Base-by-base conservation (phyloP, 2,797 vertebrate species). In the Sebastes iracundus region DNA sequence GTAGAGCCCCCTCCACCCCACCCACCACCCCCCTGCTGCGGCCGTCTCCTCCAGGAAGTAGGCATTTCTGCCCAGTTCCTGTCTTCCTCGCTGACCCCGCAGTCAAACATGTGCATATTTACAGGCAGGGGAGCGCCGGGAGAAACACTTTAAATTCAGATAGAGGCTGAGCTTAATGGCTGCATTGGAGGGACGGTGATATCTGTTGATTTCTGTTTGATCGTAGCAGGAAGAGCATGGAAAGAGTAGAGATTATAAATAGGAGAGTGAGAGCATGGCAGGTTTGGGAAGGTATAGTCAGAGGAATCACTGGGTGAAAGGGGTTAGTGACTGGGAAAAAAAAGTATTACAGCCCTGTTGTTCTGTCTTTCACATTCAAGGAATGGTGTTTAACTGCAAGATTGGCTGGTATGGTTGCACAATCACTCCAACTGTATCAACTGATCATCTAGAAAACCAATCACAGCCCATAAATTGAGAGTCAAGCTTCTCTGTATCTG, bases 71-170 rank as follows among this genome's bases (percentile, higher is more conserved):
- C 86, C 72, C 64, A 61, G 82, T 90, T 90, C 82, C 90, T 82
- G 84, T 86, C 89, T 90, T 84, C 82, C 83, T 81, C 28, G 10
- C 71, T 91, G 94, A 95, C 94, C 94, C 81, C 59, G 1, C 92
- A 87, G 94, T 95, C 93, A 95, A 95, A 94, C 92, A 95, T 95
- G 94, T 92, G 88, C 94, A 95, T 95, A 95, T 94, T 95, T 93
- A 92, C 88, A 65, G 83, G 86, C 80, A 38, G 77, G 72, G 76
- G 90, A 88, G 87, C 82, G 83, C 83, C 38, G 53, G 79, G 65
- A 70, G 79, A 88, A 77, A 81, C 83, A 63, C 86, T 93, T 93
- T 90, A 81, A 89, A 94, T 95, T 94, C 90, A 92, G 88, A 84
- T 72, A 38, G 87, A 93, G 81, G 81, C 88, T 75, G 86, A 79